Percentiles rank a stretch among this genome's conserved stretches.
Conservation (phyloP, 2,113 vertebrate species). For the Cyprinodon variegatus region DNA sequence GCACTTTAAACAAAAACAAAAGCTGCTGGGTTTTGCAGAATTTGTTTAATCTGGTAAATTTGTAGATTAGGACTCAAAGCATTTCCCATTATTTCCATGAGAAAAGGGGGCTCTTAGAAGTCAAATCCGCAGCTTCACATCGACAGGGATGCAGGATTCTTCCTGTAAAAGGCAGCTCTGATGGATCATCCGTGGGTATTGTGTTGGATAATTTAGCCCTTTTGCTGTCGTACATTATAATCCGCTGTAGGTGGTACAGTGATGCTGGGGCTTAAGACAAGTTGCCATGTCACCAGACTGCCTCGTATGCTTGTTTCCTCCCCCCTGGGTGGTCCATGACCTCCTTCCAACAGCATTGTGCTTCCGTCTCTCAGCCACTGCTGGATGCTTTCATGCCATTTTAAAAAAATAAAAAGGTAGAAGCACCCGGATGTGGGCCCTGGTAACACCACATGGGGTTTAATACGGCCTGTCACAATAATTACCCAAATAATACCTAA, state of each 20-base stretch:
- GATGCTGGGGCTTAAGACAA: conserved; percentile 59
- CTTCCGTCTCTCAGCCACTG: conserved; percentile 32
- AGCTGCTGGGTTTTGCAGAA: conserved; percentile 13
- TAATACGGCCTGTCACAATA: not conserved
- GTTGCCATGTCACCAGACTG: conserved; percentile 76
- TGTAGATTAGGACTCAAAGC: conserved; percentile 44
- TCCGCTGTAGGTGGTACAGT: conserved; percentile 73
- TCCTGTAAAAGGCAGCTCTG: conserved; percentile 48
- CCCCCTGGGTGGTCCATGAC: conserved; percentile 69
- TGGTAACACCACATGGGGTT: conserved; percentile 6
- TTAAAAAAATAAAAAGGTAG: not conserved
- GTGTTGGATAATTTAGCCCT: conserved; percentile 55
- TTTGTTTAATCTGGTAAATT: conserved; percentile 42
- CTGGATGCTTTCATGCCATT: conserved; percentile 8
- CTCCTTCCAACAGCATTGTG: conserved; percentile 68
- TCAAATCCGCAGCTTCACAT: conserved; percentile 49
- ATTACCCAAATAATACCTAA: not conserved
- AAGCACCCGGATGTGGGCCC: not conserved
- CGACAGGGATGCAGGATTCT: conserved; percentile 40
- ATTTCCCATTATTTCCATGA: conserved; percentile 38
- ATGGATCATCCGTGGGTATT: conserved; percentile 62
- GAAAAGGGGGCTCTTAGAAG: conserved; percentile 39
- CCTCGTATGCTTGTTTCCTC: conserved; percentile 40
- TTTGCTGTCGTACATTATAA: conserved; percentile 60
- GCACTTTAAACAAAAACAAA: conserved; percentile 16